Evolutionary conservation across 37 sponge, comb jelly and placozoan species (phyloP).

Genomic region (Oopsacas minuta): DNA sequence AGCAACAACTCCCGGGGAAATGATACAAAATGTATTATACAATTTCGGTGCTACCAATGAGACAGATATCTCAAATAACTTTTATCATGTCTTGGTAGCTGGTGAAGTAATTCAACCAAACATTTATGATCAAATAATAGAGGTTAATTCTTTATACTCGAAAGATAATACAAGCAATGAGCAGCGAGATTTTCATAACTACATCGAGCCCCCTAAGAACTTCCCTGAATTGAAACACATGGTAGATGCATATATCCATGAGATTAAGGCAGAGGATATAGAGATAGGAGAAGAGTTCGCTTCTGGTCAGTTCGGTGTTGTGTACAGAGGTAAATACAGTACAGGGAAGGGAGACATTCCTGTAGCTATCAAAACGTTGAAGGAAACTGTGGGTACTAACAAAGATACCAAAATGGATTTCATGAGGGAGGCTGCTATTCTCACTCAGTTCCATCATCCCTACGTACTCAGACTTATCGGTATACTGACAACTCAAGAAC

Average conservation of each 20-base stretch:
- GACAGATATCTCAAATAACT: neutral
- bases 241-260: neutral
- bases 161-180: neutral
- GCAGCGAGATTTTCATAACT: neutral
- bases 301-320: neutral
- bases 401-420: neutral
- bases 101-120: neutral
- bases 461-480: conserved; percentile 16
- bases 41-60: neutral
- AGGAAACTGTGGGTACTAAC: neutral
- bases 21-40: neutral
- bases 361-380: neutral
- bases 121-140: neutral
- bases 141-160: neutral
- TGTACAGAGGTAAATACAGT: neutral
- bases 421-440: conserved; percentile 17
- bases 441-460: conserved; percentile 24
- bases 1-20: neutral
- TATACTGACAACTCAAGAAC: neutral
- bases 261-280: neutral
- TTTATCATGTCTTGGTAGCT: neutral
- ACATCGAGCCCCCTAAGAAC: neutral
- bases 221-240: neutral
- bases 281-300: conserved; percentile 10
- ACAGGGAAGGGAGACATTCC: conserved; percentile 14